These are phyloP conservation scores for Zophobas morio DNA, from an alignment of 1,140 invertebrate genomes.

Conservation along the genomic window DNA sequence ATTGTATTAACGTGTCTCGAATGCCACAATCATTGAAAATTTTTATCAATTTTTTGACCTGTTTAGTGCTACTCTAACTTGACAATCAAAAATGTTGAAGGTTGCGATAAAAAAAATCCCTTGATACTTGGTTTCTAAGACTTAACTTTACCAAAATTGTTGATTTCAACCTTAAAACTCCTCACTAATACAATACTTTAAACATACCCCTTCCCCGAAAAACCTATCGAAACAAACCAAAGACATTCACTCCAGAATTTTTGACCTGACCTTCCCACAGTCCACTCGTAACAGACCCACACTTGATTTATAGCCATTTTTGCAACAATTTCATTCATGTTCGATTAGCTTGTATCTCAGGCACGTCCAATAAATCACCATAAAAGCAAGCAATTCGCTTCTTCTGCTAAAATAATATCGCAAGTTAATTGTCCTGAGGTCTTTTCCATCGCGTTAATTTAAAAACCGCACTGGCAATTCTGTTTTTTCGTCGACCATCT, in stretches of 20 bases:
- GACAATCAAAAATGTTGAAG: too few species aligned
- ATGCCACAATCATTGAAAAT: too few species aligned
- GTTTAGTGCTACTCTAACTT: too few species aligned
- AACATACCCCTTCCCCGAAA: too few species aligned
- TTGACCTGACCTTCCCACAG: conserved; percentile 10
- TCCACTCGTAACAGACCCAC: conserved; percentile 10
- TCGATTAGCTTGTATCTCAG: neutral
- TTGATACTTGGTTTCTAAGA: too few species aligned
- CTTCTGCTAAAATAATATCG: conserved; percentile 31
- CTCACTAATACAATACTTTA: too few species aligned
- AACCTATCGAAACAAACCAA: too few species aligned
- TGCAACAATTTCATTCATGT: conserved; percentile 26
- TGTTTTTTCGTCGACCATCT: conserved; percentile 17
- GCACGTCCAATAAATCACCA: conserved; percentile 9
- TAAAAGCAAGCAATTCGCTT: conserved; percentile 36
- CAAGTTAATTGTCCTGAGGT: conserved; percentile 24
- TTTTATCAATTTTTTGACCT: too few species aligned
- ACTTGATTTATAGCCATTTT: conserved; percentile 28
- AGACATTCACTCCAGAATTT: neutral
- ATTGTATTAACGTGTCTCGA: too few species aligned
- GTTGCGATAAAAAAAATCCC: too few species aligned
- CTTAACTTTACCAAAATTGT: too few species aligned
- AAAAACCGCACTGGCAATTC: conserved; percentile 9
- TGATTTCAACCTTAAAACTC: too few species aligned
- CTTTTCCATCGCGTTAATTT: conserved; percentile 7